Evolutionary conservation across 2,113 vertebrate genomes (phyloP), one percentile per base, ranked within the genome.

Genomic region (Colistium nudipinnis): DNA sequence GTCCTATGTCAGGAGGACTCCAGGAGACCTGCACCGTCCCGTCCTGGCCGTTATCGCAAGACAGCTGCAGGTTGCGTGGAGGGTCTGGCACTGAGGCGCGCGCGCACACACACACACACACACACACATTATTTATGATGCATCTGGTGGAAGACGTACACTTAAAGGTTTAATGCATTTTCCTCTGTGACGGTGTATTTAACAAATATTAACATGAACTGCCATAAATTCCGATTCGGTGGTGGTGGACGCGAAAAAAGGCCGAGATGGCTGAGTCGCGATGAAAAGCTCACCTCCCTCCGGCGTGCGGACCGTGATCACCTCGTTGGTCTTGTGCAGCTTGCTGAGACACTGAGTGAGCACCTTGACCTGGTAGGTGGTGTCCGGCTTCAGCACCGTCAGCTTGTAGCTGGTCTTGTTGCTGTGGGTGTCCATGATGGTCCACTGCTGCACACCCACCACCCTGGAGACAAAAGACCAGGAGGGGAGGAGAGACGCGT

Each of bases 281-380:
- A n/a, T 28, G n/a, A 38, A n/a, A n/a, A 20, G 94, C 98, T 97
- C 90, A 99, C 98, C 1, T 86, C 97, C 98, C 88, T 99, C 98
- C 0, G 96, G 97, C 0, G 96, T 96, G 57, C 96, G 78, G 47
- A 98, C 88, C 0, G 94, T 96, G 88, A 99, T 91, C 43, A 95
- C 69, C 76, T 99, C 96, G 0, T 96, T 98, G 91, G 92, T 96
- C 89, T 92, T 95, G 88, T 98, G 95, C 63, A 92, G 74, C 76
- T 93, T 91, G 85, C 91, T 96, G 81, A 98, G 93, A 27, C 97
- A 98, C 78, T 98, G 96, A 4, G 96, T 96, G 74, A 97, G 95
- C 13, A 98, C 96, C 56, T 99, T 99, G 36, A 96, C 94, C 27
- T 98, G 96, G 61, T 99, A 99, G 0, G 94, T 98, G 76, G 95